Evolutionary conservation across 1,140 invertebrate species (phyloP).

Genomic region (Philopotamus ludificatus): DNA sequence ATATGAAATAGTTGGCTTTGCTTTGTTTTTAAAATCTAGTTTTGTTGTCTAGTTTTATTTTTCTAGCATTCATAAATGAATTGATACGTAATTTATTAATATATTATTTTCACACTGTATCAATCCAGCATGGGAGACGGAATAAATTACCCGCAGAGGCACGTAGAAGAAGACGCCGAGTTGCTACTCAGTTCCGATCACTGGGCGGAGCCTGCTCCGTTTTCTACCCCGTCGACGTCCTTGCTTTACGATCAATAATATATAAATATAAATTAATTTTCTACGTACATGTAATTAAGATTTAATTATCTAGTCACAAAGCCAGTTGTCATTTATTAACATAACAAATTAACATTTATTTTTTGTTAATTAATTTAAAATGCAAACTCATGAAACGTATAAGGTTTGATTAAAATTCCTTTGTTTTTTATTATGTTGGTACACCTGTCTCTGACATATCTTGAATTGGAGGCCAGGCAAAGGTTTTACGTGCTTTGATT

Average conservation of each 20-base stretch:
- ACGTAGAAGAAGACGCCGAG: conserved; percentile 78
- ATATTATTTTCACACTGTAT: neutral
- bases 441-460: too few species aligned
- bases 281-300: too few species aligned
- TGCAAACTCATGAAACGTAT: too few species aligned
- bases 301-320: too few species aligned
- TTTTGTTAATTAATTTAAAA: too few species aligned
- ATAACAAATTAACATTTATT: too few species aligned
- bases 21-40: neutral
- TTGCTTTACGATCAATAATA: conserved; percentile 30
- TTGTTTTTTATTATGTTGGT: too few species aligned
- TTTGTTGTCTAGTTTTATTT: neutral
- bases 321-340: too few species aligned
- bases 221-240: conserved; percentile 43
- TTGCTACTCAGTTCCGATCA: conserved; percentile 65
- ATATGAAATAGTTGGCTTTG: neutral
- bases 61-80: neutral
- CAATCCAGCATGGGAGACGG: conserved; percentile 84
- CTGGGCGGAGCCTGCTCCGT: conserved; percentile 54
- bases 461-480: too few species aligned
- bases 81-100: neutral
- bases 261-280: too few species aligned
- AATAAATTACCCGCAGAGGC: conserved; percentile 77
- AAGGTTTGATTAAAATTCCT: too few species aligned
- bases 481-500: too few species aligned